Conservation (phyloP, 2,888 invertebrate species). For the Nasonovia ribisnigri region DNA sequence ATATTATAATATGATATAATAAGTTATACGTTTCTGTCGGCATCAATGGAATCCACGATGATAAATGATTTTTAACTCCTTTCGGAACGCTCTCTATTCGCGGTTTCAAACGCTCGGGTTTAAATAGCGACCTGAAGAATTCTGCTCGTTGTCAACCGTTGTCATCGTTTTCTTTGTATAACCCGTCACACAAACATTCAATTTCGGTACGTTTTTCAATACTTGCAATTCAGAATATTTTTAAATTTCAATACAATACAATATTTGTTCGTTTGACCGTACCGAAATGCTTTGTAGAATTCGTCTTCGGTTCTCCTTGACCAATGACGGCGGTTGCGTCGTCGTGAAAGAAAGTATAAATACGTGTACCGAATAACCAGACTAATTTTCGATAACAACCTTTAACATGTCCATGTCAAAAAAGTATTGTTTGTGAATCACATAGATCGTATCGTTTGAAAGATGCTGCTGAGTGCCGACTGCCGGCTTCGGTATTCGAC, state of each 20-base stretch:
- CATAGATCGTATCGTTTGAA: background rate
- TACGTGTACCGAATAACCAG: background rate
- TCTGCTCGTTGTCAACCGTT: background rate
- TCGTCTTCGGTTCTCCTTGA: background rate
- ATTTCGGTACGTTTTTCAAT: background rate
- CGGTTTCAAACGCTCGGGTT: background rate
- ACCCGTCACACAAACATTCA: background rate
- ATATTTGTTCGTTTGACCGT: background rate
- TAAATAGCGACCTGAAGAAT: background rate
- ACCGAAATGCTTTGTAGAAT: background rate
- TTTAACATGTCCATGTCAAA: background rate
- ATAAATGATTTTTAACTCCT: constrained; percentile 28
- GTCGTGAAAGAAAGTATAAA: background rate
- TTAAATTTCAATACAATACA: background rate
- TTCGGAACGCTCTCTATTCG: background rate
- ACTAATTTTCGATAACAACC: background rate
- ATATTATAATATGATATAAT: background rate
- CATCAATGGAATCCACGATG: background rate
- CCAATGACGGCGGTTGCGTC: background rate
- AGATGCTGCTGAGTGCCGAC: background rate
- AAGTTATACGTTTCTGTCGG: background rate
- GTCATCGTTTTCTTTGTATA: constrained; percentile 12
- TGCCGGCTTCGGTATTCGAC: background rate
- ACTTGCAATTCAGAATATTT: background rate
- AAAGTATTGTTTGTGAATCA: background rate